A percentile compares a stretch with the other conserved stretches of the same genome.
phyloP scores from a whole-genome alignment of 2,888 invertebrate species.

The Hemaris fuciformis region DNA sequence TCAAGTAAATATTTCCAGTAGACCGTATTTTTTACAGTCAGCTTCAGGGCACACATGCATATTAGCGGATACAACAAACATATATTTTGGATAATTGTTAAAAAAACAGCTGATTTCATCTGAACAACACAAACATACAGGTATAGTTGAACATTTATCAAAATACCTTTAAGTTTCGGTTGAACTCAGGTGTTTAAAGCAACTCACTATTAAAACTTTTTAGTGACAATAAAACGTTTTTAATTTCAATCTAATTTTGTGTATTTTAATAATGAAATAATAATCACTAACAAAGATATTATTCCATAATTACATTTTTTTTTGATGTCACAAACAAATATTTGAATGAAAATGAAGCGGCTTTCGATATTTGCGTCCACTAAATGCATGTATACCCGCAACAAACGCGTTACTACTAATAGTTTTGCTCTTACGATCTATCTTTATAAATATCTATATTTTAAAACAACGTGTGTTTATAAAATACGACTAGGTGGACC shows the following conservation, averaged over 20 bases:
- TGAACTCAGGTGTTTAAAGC: too few relatives aligned
- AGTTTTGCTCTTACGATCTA: slow-evolving; percentile 45
- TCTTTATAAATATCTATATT: slow-evolving; percentile 42
- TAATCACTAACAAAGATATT: too few relatives aligned
- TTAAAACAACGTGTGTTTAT: slow-evolving; percentile 21
- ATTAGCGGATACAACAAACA: not conserved
- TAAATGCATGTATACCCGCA: slow-evolving; percentile 34
- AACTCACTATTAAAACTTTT: too few relatives aligned
- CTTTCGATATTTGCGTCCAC: not conserved
- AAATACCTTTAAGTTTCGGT: too few relatives aligned
- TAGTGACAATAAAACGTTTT: too few relatives aligned
- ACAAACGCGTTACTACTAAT: slow-evolving; percentile 37
- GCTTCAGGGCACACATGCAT: not conserved
- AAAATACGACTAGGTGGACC: slow-evolving; percentile 40
- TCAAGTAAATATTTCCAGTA: not conserved
- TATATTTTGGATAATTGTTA: not conserved
- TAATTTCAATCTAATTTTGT: too few relatives aligned
- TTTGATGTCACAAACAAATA: too few relatives aligned
- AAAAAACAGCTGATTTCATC: not conserved
- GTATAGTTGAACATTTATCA: too few relatives aligned
- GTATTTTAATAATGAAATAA: too few relatives aligned
- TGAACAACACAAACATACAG: too few relatives aligned
- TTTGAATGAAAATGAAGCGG: too few relatives aligned
- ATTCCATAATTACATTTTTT: too few relatives aligned
- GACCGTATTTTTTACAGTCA: not conserved